Conservation (phyloP, 2,888 invertebrate species). For the Xestia ashworthii region DNA sequence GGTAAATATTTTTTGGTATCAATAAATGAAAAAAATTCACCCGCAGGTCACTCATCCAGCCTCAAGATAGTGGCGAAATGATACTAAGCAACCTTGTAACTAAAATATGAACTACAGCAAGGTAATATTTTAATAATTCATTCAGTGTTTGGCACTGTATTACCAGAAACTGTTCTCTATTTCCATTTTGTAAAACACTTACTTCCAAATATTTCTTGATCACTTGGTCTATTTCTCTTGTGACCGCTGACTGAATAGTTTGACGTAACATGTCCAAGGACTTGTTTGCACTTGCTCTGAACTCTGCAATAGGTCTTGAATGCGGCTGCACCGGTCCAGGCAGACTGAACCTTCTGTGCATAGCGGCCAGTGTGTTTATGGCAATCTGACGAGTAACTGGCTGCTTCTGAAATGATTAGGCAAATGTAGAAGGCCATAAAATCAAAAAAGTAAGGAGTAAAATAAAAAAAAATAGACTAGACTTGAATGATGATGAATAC, state of each 20-base stretch:
- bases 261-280: slow-evolving; percentile 94
- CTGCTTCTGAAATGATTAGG: slow-evolving; percentile 81
- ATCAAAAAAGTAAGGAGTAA: not conserved
- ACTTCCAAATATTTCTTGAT: slow-evolving; percentile 95
- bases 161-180: not conserved
- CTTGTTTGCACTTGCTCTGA: slow-evolving; percentile 92
- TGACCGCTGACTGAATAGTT: slow-evolving; percentile 94
- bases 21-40: not conserved
- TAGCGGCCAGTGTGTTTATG: slow-evolving; percentile 92
- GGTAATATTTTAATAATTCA: not conserved
- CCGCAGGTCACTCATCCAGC: not conserved
- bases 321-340: slow-evolving; percentile 90
- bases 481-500: too few relatives aligned
- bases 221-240: slow-evolving; percentile 94
- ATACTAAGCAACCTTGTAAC: not conserved
- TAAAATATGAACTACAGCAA: not conserved
- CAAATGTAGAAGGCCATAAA: not conserved
- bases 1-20: not conserved
- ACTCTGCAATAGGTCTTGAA: slow-evolving; percentile 88
- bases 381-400: slow-evolving; percentile 92
- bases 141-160: not conserved
- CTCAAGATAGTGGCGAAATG: not conserved
- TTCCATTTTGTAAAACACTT: slow-evolving; percentile 39
- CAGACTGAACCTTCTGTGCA: slow-evolving; percentile 90
- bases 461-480: too few relatives aligned